A percentile compares a stretch with the other conserved stretches of the same genome.
Conservation (phyloP, 2,888 invertebrate species). For the Hypena proboscidalis region DNA sequence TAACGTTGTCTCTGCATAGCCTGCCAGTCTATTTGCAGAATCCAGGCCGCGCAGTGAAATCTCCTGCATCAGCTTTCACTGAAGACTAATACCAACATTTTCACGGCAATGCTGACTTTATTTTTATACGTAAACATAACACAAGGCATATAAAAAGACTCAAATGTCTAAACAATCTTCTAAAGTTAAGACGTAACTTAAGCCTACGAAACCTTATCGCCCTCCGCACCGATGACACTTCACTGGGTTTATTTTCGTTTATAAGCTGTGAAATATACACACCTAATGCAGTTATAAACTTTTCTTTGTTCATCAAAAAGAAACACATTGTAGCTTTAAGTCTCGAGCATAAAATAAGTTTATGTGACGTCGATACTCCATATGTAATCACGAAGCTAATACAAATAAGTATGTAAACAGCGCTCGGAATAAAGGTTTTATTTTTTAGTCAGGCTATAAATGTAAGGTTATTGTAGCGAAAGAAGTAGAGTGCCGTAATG, state of each 20-base stretch:
- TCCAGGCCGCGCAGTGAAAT: not conserved
- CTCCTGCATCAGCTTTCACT: not conserved
- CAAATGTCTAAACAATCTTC: slow-evolving; percentile 18
- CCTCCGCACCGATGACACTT: slow-evolving; percentile 21
- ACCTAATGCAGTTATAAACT: slow-evolving; percentile 11
- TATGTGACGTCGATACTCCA: slow-evolving; percentile 33
- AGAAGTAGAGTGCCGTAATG: slow-evolving; percentile 29
- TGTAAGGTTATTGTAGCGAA: slow-evolving; percentile 21
- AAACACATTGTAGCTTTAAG: slow-evolving; percentile 16
- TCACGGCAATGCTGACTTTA: not conserved
- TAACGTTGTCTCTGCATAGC: not conserved
- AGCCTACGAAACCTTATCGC: slow-evolving; percentile 37
- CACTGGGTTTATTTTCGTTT: slow-evolving; percentile 32
- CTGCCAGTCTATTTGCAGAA: not conserved
- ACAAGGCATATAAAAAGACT: slow-evolving; percentile 18
- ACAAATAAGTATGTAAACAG: slow-evolving; percentile 30
- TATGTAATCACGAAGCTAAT: slow-evolving; percentile 37
- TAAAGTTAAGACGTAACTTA: slow-evolving; percentile 22
- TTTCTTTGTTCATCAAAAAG: slow-evolving; percentile 25
- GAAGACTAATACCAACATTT: slow-evolving; percentile 2
- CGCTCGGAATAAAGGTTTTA: slow-evolving; percentile 32
- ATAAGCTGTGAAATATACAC: slow-evolving; percentile 2
- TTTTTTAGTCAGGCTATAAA: slow-evolving; percentile 40
- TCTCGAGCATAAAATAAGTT: slow-evolving; percentile 28
- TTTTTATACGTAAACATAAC: slow-evolving; percentile 7